Base-by-base conservation (phyloP, 1,140 invertebrate species). In the Rhopalosiphum maidis region DNA sequence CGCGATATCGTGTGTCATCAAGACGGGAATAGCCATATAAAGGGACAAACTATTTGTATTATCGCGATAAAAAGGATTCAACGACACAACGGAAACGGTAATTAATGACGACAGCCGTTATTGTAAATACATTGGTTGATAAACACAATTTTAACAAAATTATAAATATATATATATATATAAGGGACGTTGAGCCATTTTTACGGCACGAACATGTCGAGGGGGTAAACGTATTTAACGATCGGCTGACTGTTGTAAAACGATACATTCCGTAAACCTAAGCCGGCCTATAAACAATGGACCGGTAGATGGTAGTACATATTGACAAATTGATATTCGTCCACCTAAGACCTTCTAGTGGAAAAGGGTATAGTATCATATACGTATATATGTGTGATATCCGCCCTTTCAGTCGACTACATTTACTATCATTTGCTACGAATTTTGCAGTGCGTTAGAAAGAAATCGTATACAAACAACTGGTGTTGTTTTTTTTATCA, bases 271-370 rank as follows among this genome's bases (percentile, higher is more conserved):
- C 87, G 87, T 35, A 37, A 35, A 54, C 87, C n/a, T 89, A 54
- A 88, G n/a, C 43, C 86, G n/a, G 35, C 86, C 86, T 35, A 51
- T 51, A 88, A 88, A 51, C 86, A 51, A 88, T 8, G 43, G 21
- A 30, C 86, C 86, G 25, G 15, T 9, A 22, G 37, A 86, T 25
- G 41, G 41, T 85, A 25, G 83, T 85, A 85, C 83, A 37, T 25
- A 23, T 89, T 54, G 87, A 89, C n/a, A 54, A 88, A 89, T 89
- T 37, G 87, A 89, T 51, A 54, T 89, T 54, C 87, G 8, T 87
- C 8, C 85, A 43, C 85, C 37, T 37, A 87, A 87, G 86, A 88
- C 86, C 46, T 88, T 88, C 51, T 88, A 88, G 46, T 25, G 86
- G 35, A 1, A 35, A 82, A n/a, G 15, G 15, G 15, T 23, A 86